A percentile compares a stretch with the other conserved stretches of the same genome.
phyloP scores from a whole-genome alignment of 1,140 invertebrate genomes.

The Hydropsyche tenuis region DNA sequence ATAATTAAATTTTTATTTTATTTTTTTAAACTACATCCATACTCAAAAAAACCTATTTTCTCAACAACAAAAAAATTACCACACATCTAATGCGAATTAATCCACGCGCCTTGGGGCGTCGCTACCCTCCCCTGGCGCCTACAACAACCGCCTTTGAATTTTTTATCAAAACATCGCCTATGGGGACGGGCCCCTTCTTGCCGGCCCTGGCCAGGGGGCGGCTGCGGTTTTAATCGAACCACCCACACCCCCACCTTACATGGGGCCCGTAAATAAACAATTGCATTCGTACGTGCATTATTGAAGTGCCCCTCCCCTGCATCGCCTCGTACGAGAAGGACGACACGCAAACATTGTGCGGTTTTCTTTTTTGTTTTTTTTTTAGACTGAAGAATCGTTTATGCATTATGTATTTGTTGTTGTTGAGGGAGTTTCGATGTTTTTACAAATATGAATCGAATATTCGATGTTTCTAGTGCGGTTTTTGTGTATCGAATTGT shows the following conservation, averaged over 20 bases:
- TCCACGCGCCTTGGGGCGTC: not conserved
- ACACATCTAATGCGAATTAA: too few species aligned
- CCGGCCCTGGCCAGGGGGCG: not conserved
- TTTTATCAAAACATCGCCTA: not conserved
- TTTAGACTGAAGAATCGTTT: too few species aligned
- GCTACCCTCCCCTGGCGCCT: not conserved
- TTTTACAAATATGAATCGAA: too few species aligned
- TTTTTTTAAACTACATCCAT: too few species aligned
- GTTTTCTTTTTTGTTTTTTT: too few species aligned
- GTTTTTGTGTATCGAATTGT: too few species aligned
- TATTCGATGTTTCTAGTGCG: too few species aligned
- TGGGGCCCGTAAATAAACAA: constrained; percentile 13
- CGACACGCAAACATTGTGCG: not conserved
- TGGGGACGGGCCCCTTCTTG: too few species aligned
- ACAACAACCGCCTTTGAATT: constrained; percentile 7
- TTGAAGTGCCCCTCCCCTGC: not conserved
- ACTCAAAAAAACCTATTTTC: not conserved
- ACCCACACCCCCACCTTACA: too few species aligned
- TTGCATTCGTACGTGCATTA: constrained; percentile 21
- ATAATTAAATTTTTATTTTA: too few species aligned
- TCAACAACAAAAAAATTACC: not conserved
- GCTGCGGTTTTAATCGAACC: constrained; percentile 12
- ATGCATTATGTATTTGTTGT: too few species aligned
- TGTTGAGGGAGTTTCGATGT: too few species aligned
- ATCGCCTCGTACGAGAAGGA: not conserved